These are phyloP conservation scores for Equus quagga DNA, from an alignment of 2,113 vertebrate species.

Conservation along the genomic window DNA sequence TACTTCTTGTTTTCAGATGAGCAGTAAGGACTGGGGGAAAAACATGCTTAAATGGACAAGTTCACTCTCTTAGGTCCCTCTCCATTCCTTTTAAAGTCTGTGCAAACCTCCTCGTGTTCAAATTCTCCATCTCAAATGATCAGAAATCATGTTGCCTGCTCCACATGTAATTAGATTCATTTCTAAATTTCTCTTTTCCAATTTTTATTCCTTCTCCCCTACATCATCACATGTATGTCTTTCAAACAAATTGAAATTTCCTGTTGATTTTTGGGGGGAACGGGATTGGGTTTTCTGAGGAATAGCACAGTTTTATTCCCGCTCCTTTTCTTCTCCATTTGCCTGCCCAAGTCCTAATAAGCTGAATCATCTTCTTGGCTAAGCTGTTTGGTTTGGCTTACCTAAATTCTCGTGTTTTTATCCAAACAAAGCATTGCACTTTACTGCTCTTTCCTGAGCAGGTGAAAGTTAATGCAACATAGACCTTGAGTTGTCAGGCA, in stretches of 20 bases:
- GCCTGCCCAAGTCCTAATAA: background rate
- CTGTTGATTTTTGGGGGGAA: background rate
- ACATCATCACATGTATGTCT: background rate
- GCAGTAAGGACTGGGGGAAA: conserved; percentile 65
- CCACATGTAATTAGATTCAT: conserved; percentile 1
- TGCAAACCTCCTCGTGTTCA: conserved; percentile 38
- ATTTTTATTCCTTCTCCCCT: background rate
- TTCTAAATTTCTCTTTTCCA: conserved; percentile 25
- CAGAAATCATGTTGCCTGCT: conserved; percentile 60
- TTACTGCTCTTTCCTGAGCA: conserved; percentile 50
- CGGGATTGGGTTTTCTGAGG: background rate
- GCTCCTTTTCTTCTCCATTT: background rate
- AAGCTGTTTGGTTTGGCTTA: conserved; percentile 67
- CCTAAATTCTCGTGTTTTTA: conserved; percentile 63
- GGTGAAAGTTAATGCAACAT: conserved; percentile 50
- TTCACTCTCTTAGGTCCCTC: conserved; percentile 59
- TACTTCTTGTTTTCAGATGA: conserved; percentile 87
- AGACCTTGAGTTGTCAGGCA: background rate
- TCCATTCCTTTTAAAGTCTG: conserved; percentile 66
- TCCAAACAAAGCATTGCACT: conserved; percentile 67
- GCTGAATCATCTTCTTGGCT: conserved; percentile 59
- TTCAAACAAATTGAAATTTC: background rate
- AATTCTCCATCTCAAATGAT: conserved; percentile 68
- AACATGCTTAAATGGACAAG: conserved; percentile 70
- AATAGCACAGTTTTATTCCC: background rate